Conservation (phyloP, 2,888 invertebrate genomes). For the Margaritifera margaritifera region DNA sequence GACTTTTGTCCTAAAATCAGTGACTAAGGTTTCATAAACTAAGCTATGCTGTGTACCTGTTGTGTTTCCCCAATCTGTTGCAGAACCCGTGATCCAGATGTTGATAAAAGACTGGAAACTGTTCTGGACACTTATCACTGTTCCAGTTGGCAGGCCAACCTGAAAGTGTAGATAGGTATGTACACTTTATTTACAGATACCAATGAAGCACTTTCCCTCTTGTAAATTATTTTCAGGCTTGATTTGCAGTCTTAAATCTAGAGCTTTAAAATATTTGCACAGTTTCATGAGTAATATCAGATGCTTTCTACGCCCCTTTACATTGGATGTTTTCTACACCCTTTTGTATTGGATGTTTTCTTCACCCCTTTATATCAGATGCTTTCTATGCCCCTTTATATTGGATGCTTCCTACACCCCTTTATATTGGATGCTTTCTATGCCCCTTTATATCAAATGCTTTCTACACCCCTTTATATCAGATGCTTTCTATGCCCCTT, state of each 20-base stretch:
- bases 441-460: no score
- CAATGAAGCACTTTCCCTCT: no score
- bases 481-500: no score
- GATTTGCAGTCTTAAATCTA: not conserved
- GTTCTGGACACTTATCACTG: conserved; percentile 45
- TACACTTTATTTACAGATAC: no score
- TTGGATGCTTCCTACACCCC: no score
- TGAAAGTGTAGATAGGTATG: conserved; percentile 27
- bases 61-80: conserved; percentile 36
- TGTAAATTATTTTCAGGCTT: not conserved
- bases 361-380: no score
- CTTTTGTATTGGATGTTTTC: no score
- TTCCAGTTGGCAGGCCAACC: conserved; percentile 53
- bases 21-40: not conserved
- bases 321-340: no score
- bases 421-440: no score
- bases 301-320: no score
- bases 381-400: no score
- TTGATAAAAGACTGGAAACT: conserved; percentile 51
- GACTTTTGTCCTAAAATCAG: not conserved
- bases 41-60: conserved; percentile 38
- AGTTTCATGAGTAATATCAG: not conserved
- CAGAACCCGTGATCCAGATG: conserved; percentile 52
- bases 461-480: no score
- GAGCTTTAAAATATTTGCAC: not conserved